Evolutionary conservation across 2,888 invertebrate genomes (phyloP).

Genomic region (Ctenicera cuprea): DNA sequence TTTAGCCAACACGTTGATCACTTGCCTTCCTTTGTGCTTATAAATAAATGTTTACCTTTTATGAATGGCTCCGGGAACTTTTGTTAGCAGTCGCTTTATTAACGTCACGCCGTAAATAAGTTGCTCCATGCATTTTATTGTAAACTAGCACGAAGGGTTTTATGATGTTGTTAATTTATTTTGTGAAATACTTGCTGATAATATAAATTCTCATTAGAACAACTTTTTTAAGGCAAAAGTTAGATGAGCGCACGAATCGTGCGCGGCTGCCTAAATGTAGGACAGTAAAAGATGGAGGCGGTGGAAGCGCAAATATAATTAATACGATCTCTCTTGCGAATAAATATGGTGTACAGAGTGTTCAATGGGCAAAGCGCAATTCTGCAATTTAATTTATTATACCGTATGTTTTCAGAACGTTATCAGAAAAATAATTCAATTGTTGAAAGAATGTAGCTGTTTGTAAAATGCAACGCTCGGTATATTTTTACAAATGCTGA

Average conservation of each 20-base stretch:
- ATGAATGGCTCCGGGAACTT: slow-evolving; percentile 28
- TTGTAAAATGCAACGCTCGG: no score
- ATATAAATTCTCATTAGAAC: not conserved
- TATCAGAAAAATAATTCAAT: no score
- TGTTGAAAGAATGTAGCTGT: no score
- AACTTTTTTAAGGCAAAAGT: not conserved
- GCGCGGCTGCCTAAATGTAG: not conserved
- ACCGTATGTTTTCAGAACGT: no score
- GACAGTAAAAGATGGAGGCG: not conserved
- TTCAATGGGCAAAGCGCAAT: no score
- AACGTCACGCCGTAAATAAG: slow-evolving; percentile 26
- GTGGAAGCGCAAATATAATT: not conserved
- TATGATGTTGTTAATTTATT: slow-evolving; percentile 1
- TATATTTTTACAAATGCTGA: no score
- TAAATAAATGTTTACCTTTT: slow-evolving; percentile 41
- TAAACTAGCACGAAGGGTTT: slow-evolving; percentile 22
- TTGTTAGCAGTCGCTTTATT: slow-evolving; percentile 34
- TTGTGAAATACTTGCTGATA: no score
- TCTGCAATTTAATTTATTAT: no score
- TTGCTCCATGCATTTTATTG: slow-evolving; percentile 2
- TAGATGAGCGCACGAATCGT: not conserved
- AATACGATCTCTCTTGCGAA: no score
- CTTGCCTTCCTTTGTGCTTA: slow-evolving; percentile 47
- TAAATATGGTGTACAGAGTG: no score
- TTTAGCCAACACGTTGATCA: slow-evolving; percentile 57